Evolutionary conservation across 92 coral and sea anemone genomes (phyloP), one percentile per base, ranked within the genome.

Genomic region (Parazoanthus atlanticus): DNA sequence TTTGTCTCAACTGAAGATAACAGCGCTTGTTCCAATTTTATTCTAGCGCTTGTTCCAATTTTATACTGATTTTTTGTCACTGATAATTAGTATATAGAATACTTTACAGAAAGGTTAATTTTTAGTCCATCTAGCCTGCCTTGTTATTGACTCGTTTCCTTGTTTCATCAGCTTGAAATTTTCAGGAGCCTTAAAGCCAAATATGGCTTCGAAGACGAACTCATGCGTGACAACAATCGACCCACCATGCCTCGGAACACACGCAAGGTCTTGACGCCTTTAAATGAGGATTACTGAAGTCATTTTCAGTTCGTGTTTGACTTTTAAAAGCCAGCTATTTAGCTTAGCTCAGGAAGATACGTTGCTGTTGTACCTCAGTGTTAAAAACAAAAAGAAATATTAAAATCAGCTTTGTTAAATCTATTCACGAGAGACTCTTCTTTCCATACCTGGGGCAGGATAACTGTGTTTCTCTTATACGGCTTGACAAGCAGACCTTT

Each of bases 161-260:
- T 65, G 21, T 74, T 46, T 36, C 74, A 74, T 23, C 86, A 91
- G 93, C 91, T 91, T 25, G 29, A 54, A 26, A 78, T 43, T 10
- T 91, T 91, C 85, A 88, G 81, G 76, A 88, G 70, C 47, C 91
- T 91, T 10, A 88, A 84, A 25, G 81, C 89, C 19, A 61, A 38
- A 19, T 28, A 91, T 84, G 91, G 91, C 8, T 79, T 69, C 47
- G 79, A 3, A 40, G 9, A 84, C 64, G 87, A 83, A 16, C 38
- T 25, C 9, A 85, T 32, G 88, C 88, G 93, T 64, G 88, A 88
- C 82, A 91, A 91, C 84, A 77, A 82, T 40, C 89, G 93, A 16
- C 93, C 91, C 11, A 78, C 93, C 58, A 85, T 54, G 16, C 91
- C 91, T 4, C 82, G 78, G 15, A 91, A 88, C 10, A 89, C 87